Conservation (phyloP, 1,140 invertebrate genomes). For the Polypedilum pembai region DNA sequence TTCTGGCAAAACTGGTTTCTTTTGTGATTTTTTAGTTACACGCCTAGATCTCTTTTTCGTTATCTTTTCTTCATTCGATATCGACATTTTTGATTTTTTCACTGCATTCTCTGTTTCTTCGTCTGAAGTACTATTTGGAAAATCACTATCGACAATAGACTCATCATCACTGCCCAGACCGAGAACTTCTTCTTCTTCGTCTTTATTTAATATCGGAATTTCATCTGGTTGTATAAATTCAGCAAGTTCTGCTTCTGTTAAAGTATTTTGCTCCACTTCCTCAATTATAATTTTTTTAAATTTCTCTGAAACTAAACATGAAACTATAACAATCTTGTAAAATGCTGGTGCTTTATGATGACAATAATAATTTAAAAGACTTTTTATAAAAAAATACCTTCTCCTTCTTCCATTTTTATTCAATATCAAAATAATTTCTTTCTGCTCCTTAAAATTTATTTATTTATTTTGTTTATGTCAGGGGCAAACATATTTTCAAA, state of each 20-base stretch:
- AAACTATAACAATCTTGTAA: too few species aligned
- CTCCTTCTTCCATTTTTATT: too few species aligned
- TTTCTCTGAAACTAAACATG: background rate
- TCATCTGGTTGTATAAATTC: background rate
- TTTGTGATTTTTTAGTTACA: background rate
- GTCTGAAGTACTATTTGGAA: background rate
- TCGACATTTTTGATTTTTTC: background rate
- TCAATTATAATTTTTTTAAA: background rate
- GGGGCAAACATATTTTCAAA: too few species aligned
- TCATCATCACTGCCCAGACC: background rate
- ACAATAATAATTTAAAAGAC: too few species aligned
- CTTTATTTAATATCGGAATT: background rate
- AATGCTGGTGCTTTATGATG: too few species aligned
- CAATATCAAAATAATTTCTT: too few species aligned
- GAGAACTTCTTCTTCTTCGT: background rate
- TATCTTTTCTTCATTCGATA: background rate
- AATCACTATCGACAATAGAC: background rate
- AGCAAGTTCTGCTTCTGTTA: background rate
- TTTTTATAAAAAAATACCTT: too few species aligned
- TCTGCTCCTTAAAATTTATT: too few species aligned
- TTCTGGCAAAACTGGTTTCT: background rate
- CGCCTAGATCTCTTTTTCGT: background rate
- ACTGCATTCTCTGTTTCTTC: background rate
- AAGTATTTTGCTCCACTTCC: background rate
- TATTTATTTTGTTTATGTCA: too few species aligned